These are phyloP conservation scores for Chionoecetes opilio DNA, from an alignment of 1,140 invertebrate species.

Conservation along the genomic window DNA sequence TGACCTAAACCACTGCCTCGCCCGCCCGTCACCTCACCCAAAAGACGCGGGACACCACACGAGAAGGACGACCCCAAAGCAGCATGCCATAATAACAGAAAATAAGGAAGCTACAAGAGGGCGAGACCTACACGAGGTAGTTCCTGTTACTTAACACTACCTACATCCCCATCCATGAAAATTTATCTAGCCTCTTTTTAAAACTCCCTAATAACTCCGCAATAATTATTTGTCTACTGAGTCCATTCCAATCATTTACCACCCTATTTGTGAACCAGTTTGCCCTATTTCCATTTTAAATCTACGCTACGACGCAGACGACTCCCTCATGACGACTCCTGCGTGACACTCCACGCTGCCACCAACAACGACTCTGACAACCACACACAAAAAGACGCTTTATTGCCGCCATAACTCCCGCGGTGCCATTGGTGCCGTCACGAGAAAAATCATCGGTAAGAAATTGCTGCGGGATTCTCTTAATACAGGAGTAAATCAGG, in stretches of 20 bases:
- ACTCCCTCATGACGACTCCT: background rate
- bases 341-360: background rate
- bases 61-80: background rate
- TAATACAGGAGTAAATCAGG: constrained; percentile 30
- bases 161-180: too few relatives aligned
- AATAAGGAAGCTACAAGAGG: too few relatives aligned
- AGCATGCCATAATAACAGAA: too few relatives aligned
- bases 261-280: too few relatives aligned
- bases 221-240: too few relatives aligned
- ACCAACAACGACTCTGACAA: constrained; percentile 14
- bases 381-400: background rate
- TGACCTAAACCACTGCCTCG: background rate
- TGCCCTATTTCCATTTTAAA: too few relatives aligned
- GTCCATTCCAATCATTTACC: too few relatives aligned
- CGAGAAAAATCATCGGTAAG: constrained; percentile 19
- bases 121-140: too few relatives aligned
- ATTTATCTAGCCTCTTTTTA: too few relatives aligned
- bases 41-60: background rate
- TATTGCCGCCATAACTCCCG: background rate
- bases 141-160: too few relatives aligned
- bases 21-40: background rate
- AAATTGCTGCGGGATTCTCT: background rate
- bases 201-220: too few relatives aligned
- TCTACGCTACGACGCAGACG: background rate
- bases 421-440: constrained; percentile 14